Evolutionary conservation across 2,888 invertebrate species (phyloP).

Genomic region (Apotomis turbidana): DNA sequence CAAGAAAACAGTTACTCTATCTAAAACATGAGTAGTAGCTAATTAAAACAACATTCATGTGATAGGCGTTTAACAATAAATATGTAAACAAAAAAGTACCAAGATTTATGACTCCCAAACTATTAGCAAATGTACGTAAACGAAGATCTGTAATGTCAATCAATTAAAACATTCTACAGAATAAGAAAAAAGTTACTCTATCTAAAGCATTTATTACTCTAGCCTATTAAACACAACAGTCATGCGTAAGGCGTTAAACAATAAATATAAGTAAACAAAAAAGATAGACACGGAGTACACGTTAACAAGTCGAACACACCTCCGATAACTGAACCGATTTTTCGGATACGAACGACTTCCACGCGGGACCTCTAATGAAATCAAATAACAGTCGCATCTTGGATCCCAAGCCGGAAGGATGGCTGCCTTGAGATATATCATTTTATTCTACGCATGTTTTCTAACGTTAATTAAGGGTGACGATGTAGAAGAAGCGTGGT

Average conservation of each 20-base stretch:
- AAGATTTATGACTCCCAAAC: too few relatives aligned
- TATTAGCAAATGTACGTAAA: too few relatives aligned
- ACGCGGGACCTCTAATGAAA: slow-evolving; percentile 3
- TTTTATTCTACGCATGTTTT: slow-evolving; percentile 16
- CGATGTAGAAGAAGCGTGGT: slow-evolving; percentile 49
- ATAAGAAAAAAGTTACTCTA: too few relatives aligned
- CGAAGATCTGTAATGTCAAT: too few relatives aligned
- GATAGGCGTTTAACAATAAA: too few relatives aligned
- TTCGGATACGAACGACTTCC: background rate
- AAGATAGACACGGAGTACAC: slow-evolving; percentile 1
- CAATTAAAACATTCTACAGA: too few relatives aligned
- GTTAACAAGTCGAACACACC: slow-evolving; percentile 3
- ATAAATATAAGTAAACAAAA: slow-evolving; percentile 14
- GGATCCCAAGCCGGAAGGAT: slow-evolving; percentile 31
- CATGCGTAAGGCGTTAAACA: slow-evolving; percentile 4
- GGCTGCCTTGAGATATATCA: slow-evolving; percentile 18
- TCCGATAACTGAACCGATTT: background rate
- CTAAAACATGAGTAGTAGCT: background rate
- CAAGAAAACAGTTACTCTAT: too few relatives aligned
- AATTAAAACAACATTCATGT: too few relatives aligned
- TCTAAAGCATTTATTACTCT: too few relatives aligned
- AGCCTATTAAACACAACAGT: slow-evolving; percentile 9
- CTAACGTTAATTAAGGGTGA: slow-evolving; percentile 36
- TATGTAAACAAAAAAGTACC: too few relatives aligned
- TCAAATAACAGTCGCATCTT: slow-evolving; percentile 23